Conservation (phyloP, 2,797 vertebrate genomes). For the Coluber constrictor region DNA sequence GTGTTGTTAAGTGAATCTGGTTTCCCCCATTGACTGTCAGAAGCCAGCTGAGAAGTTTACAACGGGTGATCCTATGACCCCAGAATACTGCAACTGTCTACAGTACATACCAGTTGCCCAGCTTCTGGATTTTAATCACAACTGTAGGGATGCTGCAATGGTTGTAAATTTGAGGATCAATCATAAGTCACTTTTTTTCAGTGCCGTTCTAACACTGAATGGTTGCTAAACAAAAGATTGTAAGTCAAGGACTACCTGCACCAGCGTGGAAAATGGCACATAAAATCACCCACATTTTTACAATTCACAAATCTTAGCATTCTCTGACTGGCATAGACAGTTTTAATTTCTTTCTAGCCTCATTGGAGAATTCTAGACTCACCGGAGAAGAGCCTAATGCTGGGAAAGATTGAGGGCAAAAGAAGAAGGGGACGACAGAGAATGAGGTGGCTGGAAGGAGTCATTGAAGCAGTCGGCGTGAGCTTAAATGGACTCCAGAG, state of each 20-base stretch:
- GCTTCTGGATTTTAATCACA: background rate
- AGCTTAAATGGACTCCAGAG: too few species aligned
- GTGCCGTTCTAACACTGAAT: background rate
- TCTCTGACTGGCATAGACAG: background rate
- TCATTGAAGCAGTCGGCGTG: too few species aligned
- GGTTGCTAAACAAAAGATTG: background rate
- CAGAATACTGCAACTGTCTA: background rate
- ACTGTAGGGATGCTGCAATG: background rate
- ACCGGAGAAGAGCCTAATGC: too few species aligned
- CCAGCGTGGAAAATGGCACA: background rate
- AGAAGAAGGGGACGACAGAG: too few species aligned
- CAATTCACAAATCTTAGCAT: background rate
- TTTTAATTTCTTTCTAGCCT: background rate
- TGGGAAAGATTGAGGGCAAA: too few species aligned
- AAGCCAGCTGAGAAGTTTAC: background rate
- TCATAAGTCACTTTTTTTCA: too few species aligned
- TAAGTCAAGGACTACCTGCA: background rate
- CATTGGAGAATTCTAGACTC: background rate
- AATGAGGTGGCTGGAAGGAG: too few species aligned
- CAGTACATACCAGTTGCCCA: background rate
- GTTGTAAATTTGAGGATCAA: background rate
- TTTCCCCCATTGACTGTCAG: background rate
- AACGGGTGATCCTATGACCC: background rate
- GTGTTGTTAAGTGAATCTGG: background rate
- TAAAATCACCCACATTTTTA: background rate